Conservation (phyloP, 1,140 invertebrate species). For the Ooceraea biroi region DNA sequence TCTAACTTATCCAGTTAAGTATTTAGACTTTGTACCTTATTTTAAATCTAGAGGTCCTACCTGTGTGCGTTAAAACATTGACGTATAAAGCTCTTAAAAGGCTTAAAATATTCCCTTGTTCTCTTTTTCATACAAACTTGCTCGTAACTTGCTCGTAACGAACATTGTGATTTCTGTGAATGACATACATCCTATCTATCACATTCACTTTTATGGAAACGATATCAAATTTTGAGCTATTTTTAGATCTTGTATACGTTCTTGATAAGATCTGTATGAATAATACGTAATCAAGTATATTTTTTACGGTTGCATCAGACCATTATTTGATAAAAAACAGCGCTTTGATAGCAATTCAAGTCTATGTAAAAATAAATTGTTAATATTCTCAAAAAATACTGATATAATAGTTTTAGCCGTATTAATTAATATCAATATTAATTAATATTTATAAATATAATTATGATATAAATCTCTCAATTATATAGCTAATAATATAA, state of each 20-base stretch:
- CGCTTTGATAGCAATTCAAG: neutral
- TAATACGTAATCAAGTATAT: slow-evolving; percentile 24
- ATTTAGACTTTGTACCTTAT: slow-evolving; percentile 45
- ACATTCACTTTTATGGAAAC: slow-evolving; percentile 35
- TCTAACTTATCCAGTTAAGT: slow-evolving; percentile 20
- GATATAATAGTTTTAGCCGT: neutral
- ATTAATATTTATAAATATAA: slow-evolving; percentile 7
- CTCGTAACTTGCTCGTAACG: neutral
- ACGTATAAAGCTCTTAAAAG: slow-evolving; percentile 60
- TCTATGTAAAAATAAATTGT: neutral
- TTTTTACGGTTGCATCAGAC: slow-evolving; percentile 33
- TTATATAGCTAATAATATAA: slow-evolving; percentile 14
- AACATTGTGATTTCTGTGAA: slow-evolving; percentile 31
- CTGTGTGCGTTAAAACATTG: neutral
- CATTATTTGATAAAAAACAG: neutral
- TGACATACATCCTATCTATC: slow-evolving; percentile 1
- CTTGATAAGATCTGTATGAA: slow-evolving; percentile 21
- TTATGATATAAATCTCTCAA: neutral
- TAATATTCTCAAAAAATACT: slow-evolving; percentile 6
- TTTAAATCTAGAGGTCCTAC: slow-evolving; percentile 3
- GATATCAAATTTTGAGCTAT: slow-evolving; percentile 10
- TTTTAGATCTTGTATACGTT: slow-evolving; percentile 29
- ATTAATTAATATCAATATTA: slow-evolving; percentile 17
- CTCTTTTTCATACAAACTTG: slow-evolving; percentile 16
- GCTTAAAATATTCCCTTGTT: slow-evolving; percentile 60